phyloP scores from a whole-genome alignment of 2,797 vertebrate genomes.

The Sebastes jordani region DNA sequence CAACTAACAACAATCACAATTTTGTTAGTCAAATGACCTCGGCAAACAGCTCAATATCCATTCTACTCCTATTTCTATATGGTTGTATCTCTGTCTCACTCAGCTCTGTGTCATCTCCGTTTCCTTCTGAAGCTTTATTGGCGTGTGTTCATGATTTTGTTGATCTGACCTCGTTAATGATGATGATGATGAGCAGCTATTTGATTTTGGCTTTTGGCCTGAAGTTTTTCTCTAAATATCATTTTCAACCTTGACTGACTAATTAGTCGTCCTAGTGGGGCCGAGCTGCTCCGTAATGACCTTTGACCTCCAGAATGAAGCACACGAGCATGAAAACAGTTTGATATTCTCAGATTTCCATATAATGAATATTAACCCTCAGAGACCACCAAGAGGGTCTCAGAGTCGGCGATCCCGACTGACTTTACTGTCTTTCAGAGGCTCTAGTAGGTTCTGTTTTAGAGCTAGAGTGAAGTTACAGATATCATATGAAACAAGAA shows the following conservation, averaged over 20 bases:
- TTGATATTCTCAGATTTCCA: not conserved
- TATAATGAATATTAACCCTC: too few relatives aligned
- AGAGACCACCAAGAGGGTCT: too few relatives aligned
- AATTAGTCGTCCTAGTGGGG: not conserved
- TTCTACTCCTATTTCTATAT: not conserved
- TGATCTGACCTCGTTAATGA: conserved; percentile 3
- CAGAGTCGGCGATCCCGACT: rapidly evolving
- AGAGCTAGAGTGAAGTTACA: too few relatives aligned
- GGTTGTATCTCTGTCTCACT: not conserved
- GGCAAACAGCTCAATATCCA: not conserved
- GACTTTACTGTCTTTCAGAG: too few relatives aligned
- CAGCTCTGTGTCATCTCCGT: not conserved
- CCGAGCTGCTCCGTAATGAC: not conserved
- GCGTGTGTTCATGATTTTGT: not conserved
- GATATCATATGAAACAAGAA: too few relatives aligned
- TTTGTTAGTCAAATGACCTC: not conserved
- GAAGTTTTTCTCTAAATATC: conserved; percentile 39
- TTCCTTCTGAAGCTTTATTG: not conserved
- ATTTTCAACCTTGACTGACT: conserved; percentile 47
- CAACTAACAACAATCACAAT: not conserved
- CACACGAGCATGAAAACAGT: not conserved
- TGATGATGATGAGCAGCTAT: conserved; percentile 9
- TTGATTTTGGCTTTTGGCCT: conserved; percentile 21
- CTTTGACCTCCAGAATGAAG: conserved; percentile 8
- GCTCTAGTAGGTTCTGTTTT: too few relatives aligned